These are phyloP conservation scores for Anodontia alba DNA, from an alignment of 2,888 invertebrate genomes.

Conservation along the genomic window DNA sequence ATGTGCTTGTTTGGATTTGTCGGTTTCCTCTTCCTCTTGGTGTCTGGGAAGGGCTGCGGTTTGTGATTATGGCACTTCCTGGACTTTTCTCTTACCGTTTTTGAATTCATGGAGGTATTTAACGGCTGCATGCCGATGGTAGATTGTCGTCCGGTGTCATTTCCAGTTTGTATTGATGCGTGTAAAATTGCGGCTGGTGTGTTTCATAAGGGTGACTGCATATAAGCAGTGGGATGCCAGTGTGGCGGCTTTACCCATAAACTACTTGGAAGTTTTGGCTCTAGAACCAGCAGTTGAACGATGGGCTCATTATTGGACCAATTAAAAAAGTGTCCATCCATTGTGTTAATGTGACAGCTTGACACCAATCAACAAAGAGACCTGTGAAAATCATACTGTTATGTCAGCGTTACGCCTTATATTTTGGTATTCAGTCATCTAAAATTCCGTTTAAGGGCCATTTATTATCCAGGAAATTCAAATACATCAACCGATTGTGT, in stretches of 20 bases:
- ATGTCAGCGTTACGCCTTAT: slow-evolving; percentile 28
- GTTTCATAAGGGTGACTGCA: slow-evolving; percentile 24
- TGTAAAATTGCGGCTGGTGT: slow-evolving; percentile 30
- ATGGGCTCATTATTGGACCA: slow-evolving; percentile 22
- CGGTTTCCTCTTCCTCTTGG: too few relatives aligned
- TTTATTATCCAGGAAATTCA: slow-evolving; percentile 20
- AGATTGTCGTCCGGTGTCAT: slow-evolving; percentile 16
- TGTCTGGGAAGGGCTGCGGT: too few relatives aligned
- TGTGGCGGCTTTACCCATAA: slow-evolving; percentile 18
- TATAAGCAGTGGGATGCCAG: slow-evolving; percentile 13
- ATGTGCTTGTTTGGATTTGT: too few relatives aligned
- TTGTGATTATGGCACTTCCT: too few relatives aligned
- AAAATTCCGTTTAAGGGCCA: slow-evolving; percentile 33
- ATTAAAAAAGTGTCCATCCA: slow-evolving; percentile 35
- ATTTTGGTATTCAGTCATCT: slow-evolving; percentile 36
- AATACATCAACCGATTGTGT: slow-evolving; percentile 36
- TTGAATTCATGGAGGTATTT: slow-evolving; percentile 22
- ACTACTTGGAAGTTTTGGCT: too few relatives aligned
- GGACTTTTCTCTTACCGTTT: too few relatives aligned
- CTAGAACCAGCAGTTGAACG: slow-evolving; percentile 17
- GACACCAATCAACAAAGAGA: too few relatives aligned
- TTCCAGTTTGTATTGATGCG: slow-evolving; percentile 22
- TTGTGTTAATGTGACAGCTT: slow-evolving; percentile 34
- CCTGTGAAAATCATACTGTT: slow-evolving; percentile 23
- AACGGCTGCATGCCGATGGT: slow-evolving; percentile 27